Evolutionary conservation across 1,140 invertebrate species (phyloP).

Genomic region (Conus ventricosus): DNA sequence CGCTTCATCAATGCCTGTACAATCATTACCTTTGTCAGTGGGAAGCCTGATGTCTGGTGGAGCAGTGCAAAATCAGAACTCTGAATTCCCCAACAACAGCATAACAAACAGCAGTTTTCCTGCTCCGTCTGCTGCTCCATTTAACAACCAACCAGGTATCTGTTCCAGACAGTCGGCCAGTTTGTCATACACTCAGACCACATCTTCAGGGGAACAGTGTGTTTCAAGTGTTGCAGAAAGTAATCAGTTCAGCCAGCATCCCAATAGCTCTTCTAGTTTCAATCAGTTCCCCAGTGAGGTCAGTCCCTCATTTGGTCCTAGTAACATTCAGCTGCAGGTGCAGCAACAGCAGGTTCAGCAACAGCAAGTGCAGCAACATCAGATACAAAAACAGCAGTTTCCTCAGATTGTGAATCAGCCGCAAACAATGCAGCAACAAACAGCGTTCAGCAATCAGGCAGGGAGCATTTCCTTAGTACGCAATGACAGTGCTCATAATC

Average conservation of each 20-base stretch:
- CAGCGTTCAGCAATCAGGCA: not conserved
- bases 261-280: not conserved
- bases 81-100: not conserved
- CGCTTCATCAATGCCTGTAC: not conserved
- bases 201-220: conserved; percentile 3
- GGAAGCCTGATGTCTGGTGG: not conserved
- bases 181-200: not conserved
- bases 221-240: not conserved
- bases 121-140: not conserved
- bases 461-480: not conserved
- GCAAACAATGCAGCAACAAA: conserved; percentile 8
- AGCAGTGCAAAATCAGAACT: not conserved
- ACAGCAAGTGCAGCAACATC: conserved; percentile 24
- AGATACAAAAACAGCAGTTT: conserved; percentile 21
- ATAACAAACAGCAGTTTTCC: not conserved
- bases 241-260: not conserved
- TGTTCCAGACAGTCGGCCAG: not conserved
- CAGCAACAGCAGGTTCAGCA: conserved; percentile 30
- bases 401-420: not conserved
- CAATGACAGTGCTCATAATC: conserved; percentile 14
- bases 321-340: conserved; percentile 2
- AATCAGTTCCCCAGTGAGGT: not conserved
- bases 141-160: not conserved
- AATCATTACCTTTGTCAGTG: not conserved
- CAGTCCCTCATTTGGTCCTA: not conserved